These are phyloP conservation scores for Scomber japonicus DNA, from an alignment of 2,113 vertebrate species.

Conservation along the genomic window DNA sequence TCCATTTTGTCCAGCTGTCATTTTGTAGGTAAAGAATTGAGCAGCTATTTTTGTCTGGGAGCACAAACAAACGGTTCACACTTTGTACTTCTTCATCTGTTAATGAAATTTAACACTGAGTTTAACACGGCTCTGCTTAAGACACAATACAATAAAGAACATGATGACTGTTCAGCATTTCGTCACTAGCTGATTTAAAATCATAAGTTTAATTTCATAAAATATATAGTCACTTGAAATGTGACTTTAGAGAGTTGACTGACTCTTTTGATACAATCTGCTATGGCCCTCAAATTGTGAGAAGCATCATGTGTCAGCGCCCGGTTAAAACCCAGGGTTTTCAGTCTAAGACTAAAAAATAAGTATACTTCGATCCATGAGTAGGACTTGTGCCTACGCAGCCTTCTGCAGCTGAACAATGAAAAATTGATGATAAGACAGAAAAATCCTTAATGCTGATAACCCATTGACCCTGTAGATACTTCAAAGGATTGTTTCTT, in stretches of 20 bases:
- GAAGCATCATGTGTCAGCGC: background rate
- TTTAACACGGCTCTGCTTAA: background rate
- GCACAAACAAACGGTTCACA: constrained; percentile 20
- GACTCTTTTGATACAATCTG: background rate
- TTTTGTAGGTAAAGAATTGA: constrained; percentile 8
- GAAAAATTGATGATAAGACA: background rate
- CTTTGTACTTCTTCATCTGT: background rate
- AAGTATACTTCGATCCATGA: background rate
- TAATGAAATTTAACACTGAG: background rate
- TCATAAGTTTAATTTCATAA: background rate
- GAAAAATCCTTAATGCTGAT: background rate
- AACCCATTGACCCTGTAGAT: background rate
- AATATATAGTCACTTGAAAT: background rate
- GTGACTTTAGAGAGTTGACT: background rate
- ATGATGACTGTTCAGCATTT: constrained; percentile 5
- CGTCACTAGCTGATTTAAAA: background rate
- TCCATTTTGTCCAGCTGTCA: constrained; percentile 1
- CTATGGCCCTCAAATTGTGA: background rate
- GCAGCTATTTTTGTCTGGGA: constrained; percentile 17
- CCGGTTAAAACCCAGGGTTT: background rate
- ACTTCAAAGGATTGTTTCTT: background rate
- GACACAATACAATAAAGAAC: background rate
- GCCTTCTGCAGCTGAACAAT: constrained; percentile 6
- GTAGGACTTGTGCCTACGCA: background rate
- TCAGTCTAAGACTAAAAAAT: background rate